These are phyloP conservation scores for Aporophyla lueneburgensis DNA, from an alignment of 2,888 invertebrate species.

Conservation along the genomic window DNA sequence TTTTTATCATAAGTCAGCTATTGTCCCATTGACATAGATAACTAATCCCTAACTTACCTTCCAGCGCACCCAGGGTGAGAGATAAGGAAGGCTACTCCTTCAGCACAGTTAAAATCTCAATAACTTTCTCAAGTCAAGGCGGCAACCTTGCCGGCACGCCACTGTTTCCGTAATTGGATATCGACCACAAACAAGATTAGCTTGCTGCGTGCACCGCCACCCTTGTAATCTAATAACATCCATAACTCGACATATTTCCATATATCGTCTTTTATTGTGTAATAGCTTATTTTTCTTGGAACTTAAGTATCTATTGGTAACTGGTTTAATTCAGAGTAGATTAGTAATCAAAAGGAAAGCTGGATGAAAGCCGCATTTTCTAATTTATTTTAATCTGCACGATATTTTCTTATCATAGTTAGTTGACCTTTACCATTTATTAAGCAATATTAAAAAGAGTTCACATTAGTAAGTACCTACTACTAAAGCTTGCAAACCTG, in stretches of 20 bases:
- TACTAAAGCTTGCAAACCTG: no score
- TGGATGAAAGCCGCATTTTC: background rate
- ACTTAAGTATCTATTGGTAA: background rate
- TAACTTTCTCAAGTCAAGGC: conserved; percentile 77
- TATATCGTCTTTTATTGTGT: conserved; percentile 32
- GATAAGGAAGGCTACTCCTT: conserved; percentile 13
- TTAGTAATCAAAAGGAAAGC: no score
- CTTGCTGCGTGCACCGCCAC: conserved; percentile 74
- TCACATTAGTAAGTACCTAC: no score
- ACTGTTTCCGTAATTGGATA: conserved; percentile 82
- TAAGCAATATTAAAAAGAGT: background rate
- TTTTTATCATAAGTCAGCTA: background rate
- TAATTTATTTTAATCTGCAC: background rate
- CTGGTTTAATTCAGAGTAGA: background rate
- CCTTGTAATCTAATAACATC: conserved; percentile 80
- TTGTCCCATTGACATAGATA: conserved; percentile 8
- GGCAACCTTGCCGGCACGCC: conserved; percentile 72
- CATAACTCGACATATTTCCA: conserved; percentile 61
- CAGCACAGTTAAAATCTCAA: conserved; percentile 58
- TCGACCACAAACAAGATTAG: conserved; percentile 79
- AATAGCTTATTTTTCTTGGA: conserved; percentile 8
- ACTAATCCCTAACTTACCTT: conserved; percentile 40
- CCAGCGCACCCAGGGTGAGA: background rate
- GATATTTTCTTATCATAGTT: background rate
- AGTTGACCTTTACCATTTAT: background rate